phyloP scores from a whole-genome alignment of 2,113 vertebrate genomes.

The Scatophagus argus region DNA sequence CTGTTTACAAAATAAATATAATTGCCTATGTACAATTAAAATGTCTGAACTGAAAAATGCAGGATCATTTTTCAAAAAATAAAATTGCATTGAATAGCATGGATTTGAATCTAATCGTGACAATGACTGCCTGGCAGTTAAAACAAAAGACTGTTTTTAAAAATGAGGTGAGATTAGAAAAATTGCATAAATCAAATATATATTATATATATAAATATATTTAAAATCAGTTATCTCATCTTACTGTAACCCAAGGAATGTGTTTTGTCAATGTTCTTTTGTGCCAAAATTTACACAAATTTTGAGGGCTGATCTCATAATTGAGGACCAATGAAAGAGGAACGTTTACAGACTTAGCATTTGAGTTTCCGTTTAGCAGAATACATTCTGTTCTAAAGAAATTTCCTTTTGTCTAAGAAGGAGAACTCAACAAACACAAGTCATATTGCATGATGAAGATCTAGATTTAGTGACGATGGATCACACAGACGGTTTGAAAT shows the following conservation, averaged over 20 bases:
- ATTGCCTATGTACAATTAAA: neutral
- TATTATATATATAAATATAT: constrained; percentile 19
- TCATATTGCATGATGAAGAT: constrained; percentile 15
- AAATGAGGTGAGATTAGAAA: neutral
- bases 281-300: constrained; percentile 66
- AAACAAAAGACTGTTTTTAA: constrained; percentile 6
- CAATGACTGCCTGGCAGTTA: constrained; percentile 1
- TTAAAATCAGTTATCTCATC: constrained; percentile 11
- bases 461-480: neutral
- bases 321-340: constrained; percentile 40
- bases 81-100: constrained; percentile 7
- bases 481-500: neutral
- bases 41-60: constrained; percentile 32
- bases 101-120: neutral
- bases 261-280: constrained; percentile 51
- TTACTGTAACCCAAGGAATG: constrained; percentile 58
- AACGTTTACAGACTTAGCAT: constrained; percentile 34
- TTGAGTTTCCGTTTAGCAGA: neutral
- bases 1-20: neutral
- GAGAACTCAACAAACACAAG: neutral
- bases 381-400: neutral
- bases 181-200: constrained; percentile 28
- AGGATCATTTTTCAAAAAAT: constrained; percentile 26
- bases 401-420: neutral
- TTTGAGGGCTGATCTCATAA: constrained; percentile 52